Conservation (phyloP, 2,113 vertebrate species). For the Colossoma macropomum region DNA sequence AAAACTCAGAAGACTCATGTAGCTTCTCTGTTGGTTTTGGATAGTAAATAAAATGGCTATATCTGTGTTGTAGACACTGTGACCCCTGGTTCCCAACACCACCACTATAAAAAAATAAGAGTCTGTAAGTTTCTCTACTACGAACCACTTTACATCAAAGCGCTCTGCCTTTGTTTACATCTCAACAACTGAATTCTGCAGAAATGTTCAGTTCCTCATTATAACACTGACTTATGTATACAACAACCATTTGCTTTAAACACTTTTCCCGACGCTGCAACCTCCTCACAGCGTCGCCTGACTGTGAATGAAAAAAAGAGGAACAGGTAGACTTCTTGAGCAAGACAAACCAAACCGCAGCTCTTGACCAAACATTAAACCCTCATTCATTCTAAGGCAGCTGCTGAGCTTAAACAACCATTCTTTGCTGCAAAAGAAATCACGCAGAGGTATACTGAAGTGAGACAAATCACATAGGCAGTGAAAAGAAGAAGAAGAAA, state of each 20-base stretch:
- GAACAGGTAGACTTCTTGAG: conserved; percentile 22
- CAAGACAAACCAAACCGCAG: background rate
- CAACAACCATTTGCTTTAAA: background rate
- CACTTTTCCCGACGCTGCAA: background rate
- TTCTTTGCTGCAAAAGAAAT: background rate
- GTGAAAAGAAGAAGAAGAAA: background rate
- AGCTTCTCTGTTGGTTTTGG: no score
- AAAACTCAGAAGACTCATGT: no score
- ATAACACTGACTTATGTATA: background rate
- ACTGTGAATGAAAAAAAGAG: conserved; percentile 30
- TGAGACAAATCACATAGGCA: conserved; percentile 15
- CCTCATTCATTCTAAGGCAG: background rate
- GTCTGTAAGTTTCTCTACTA: no score
- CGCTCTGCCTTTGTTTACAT: no score
- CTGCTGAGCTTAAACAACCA: background rate
- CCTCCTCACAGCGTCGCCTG: background rate
- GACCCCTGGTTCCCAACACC: no score
- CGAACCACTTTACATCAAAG: no score
- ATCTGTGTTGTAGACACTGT: no score
- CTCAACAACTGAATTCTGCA: no score
- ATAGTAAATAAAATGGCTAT: no score
- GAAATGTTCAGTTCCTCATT: no score
- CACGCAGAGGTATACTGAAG: background rate
- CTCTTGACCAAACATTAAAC: background rate
- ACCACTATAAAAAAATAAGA: no score